Evolutionary conservation across 2,888 invertebrate species (phyloP), one percentile per base, ranked within the genome.

Genomic region (Harpalus rubripes): DNA sequence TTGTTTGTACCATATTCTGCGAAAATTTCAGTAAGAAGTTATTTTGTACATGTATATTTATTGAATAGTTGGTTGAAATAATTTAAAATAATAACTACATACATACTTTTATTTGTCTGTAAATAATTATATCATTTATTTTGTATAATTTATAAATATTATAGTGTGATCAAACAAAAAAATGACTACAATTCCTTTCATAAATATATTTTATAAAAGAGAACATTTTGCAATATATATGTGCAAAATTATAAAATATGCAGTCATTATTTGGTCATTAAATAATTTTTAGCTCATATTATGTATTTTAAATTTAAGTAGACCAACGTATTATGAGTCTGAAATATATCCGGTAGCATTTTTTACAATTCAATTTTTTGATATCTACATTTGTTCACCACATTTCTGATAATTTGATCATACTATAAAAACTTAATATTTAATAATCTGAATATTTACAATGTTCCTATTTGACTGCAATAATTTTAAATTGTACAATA

Each of bases 401-500:
- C 12, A 68, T 68, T 68, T 68, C 22, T 18, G 22, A 68, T 15
- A 68, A 12, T 68, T 32, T 68, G 68, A 32, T 68, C 68, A 68
- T 68, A 68, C 39, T 68, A 68, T 68, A 68, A 68, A 39, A 68
- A 68, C 32, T n/a, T 65, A 5, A 26, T 65, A 65, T 39, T 65
- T 26, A 65, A 22, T 63, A 22, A 22, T 10, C 12, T 63, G 32
- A n/a, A 68, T 39, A 68, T 68, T 68, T 68, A 68, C 32, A 68
- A 63, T 22, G 68, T 68, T 68, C 68, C 68, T 68, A 32, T 39
- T 39, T 68, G 68, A 68, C 68, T 63, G 63, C 63, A 63, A 63
- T 26, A 63, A 22, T 63, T 63, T 18, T 10, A 22, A 63, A 52
- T 52, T 52, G 44, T 52, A 52, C 44, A 52, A 52, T 32, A 32